Percentiles rank a stretch among this genome's conserved stretches.
phyloP scores from a whole-genome alignment of 1,140 invertebrate genomes.

The Bombus pyrosoma region DNA sequence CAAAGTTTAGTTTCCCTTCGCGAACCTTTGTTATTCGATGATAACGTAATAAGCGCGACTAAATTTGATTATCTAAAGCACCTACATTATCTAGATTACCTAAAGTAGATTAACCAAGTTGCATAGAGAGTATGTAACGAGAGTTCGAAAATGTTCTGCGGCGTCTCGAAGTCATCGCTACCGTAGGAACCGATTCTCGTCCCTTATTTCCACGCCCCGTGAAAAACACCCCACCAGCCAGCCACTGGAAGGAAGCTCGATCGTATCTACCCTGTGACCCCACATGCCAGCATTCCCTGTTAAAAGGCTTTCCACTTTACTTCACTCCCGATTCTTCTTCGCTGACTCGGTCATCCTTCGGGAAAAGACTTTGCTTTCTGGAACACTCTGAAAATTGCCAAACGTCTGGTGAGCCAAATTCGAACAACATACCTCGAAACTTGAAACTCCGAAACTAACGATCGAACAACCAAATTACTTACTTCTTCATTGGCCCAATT shows the following conservation, averaged over 20 bases:
- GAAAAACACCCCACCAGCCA: conserved; percentile 11
- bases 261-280: conserved; percentile 22
- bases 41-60: not conserved
- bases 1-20: no score
- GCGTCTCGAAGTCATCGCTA: not conserved
- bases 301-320: conserved; percentile 27
- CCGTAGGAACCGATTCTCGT: not conserved
- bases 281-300: not conserved
- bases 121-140: not conserved
- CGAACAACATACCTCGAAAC: not conserved
- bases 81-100: not conserved
- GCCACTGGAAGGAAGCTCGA: conserved; percentile 16
- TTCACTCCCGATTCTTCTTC: conserved; percentile 11
- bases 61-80: not conserved
- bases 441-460: not conserved
- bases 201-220: not conserved
- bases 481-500: not conserved
- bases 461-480: not conserved
- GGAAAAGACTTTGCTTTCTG: not conserved
- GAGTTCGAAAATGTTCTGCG: not conserved
- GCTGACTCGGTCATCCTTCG: not conserved
- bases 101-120: not conserved
- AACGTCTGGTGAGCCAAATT: not conserved
- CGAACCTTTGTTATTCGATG: not conserved
- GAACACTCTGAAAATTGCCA: not conserved